Conservation (phyloP, 1,140 invertebrate species). For the Eueides isabella region DNA sequence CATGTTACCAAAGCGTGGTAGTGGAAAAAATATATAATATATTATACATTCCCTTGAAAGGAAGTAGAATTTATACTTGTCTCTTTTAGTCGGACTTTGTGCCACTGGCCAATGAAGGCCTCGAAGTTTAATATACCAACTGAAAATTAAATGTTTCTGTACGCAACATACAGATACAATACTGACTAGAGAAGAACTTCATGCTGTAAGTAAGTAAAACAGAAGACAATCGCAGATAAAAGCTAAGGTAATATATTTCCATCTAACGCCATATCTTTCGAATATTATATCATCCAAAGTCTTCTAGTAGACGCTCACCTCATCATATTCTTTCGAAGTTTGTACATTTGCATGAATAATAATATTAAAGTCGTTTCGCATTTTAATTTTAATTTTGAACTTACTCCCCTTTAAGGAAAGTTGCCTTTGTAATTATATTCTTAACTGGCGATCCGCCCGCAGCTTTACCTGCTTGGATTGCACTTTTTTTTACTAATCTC, state of each 20-base stretch:
- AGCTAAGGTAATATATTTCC: background rate
- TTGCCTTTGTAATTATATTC: constrained; percentile 8
- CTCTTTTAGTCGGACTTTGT: too few relatives aligned
- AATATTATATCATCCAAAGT: constrained; percentile 1
- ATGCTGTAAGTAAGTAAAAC: background rate
- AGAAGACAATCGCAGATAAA: background rate
- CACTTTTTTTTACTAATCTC: background rate
- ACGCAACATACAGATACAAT: too few relatives aligned
- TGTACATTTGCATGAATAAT: constrained; percentile 36
- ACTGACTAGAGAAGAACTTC: too few relatives aligned
- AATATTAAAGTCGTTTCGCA: constrained; percentile 28
- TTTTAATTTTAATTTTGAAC: constrained; percentile 34
- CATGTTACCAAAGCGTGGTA: too few relatives aligned
- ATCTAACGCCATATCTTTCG: background rate
- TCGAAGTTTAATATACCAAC: too few relatives aligned
- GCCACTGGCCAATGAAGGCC: too few relatives aligned
- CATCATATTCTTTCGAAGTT: constrained; percentile 28
- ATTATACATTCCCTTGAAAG: too few relatives aligned
- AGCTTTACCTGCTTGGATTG: too few relatives aligned
- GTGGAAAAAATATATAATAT: too few relatives aligned
- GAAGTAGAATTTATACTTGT: too few relatives aligned
- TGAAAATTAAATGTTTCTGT: too few relatives aligned
- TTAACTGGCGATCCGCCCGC: too few relatives aligned
- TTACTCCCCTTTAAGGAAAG: constrained; percentile 16
- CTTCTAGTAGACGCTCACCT: constrained; percentile 11